phyloP scores from a whole-genome alignment of 2,888 invertebrate genomes.

The Rapana venosa region DNA sequence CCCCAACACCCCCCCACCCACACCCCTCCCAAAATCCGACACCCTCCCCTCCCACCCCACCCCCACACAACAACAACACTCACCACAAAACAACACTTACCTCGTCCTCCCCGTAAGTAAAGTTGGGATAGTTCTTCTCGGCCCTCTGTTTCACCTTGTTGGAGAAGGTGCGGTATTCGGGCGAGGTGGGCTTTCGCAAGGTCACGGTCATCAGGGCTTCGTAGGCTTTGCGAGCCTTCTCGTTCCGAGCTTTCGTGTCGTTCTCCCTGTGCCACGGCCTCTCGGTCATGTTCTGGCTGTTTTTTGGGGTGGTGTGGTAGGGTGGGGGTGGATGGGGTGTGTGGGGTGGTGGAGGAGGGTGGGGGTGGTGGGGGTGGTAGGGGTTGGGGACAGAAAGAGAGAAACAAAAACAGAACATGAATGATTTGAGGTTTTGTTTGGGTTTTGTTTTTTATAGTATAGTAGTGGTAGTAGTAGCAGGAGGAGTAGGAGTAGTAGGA shows the following conservation, averaged over 20 bases:
- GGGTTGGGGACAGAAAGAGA: not conserved
- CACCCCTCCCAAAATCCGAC: conserved; percentile 1
- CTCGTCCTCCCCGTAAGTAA: conserved; percentile 75
- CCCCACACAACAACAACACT: not conserved
- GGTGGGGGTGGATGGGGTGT: conserved; percentile 45
- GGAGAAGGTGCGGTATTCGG: conserved; percentile 73
- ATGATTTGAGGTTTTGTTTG: no score
- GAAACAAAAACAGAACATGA: not conserved
- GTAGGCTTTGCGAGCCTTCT: conserved; percentile 80
- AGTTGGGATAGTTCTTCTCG: conserved; percentile 66
- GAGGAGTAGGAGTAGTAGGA: no score
- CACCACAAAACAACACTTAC: conserved; percentile 51
- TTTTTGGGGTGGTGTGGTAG: conserved; percentile 66
- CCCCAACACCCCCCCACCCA: not conserved
- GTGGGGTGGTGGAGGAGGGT: not conserved
- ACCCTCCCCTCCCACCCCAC: not conserved
- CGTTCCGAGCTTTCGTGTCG: conserved; percentile 89
- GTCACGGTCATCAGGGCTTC: conserved; percentile 77
- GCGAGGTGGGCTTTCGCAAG: conserved; percentile 74
- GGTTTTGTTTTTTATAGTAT: no score
- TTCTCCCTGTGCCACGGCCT: conserved; percentile 92
- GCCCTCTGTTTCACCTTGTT: conserved; percentile 74
- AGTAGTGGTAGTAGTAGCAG: no score
- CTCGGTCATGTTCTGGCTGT: conserved; percentile 66
- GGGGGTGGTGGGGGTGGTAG: not conserved